These are phyloP conservation scores for Sinosuthora webbiana DNA, from an alignment of 2,113 vertebrate genomes.

Conservation along the genomic window DNA sequence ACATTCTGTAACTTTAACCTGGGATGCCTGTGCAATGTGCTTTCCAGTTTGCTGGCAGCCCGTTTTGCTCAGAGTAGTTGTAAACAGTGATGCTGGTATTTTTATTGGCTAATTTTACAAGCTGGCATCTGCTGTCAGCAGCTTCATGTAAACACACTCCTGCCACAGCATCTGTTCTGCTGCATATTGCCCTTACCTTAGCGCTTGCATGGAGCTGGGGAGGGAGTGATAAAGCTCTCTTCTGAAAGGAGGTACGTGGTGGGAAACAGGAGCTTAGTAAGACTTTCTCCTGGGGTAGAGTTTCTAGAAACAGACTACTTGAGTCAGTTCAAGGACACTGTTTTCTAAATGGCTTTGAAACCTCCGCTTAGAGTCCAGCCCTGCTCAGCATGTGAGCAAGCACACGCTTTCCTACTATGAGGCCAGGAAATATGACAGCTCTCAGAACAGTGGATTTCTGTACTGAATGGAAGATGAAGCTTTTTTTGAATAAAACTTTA, in stretches of 20 bases:
- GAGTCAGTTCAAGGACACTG: not conserved
- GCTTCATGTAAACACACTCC: slow-evolving; percentile 71
- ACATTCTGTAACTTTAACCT: slow-evolving; percentile 6
- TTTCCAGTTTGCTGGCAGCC: slow-evolving; percentile 17
- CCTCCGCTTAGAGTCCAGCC: not conserved
- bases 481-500: not conserved
- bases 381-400: not conserved
- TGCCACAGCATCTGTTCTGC: slow-evolving; percentile 69
- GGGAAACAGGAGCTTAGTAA: slow-evolving; percentile 16
- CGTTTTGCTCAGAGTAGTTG: slow-evolving; percentile 27
- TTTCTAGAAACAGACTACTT: not conserved
- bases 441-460: not conserved
- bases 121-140: slow-evolving; percentile 67
- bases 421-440: not conserved
- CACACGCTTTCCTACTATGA: not conserved
- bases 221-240: slow-evolving; percentile 36
- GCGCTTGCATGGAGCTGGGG: not conserved
- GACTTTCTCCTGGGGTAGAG: not conserved
- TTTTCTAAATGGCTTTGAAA: not conserved
- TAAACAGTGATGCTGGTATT: slow-evolving; percentile 54
- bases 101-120: slow-evolving; percentile 64
- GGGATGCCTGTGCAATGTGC: not conserved
- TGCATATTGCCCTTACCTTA: slow-evolving; percentile 57
- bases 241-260: slow-evolving; percentile 30
- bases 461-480: not conserved